These are phyloP conservation scores for Parnassius glacialis DNA, from an alignment of 2,888 invertebrate species.

Conservation along the genomic window DNA sequence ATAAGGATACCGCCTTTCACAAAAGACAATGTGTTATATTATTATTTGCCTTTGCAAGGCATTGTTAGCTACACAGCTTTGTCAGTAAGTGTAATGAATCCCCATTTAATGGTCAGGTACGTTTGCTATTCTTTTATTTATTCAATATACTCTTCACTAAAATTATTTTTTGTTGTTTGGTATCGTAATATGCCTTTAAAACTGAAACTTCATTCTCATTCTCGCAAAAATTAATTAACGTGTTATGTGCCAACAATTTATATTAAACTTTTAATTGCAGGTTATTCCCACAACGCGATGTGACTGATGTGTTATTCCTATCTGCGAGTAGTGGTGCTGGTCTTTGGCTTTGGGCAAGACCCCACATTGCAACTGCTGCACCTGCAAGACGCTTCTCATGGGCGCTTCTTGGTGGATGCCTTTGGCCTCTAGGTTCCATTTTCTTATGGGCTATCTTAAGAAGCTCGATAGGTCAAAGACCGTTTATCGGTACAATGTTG, in stretches of 20 bases:
- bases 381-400: slow-evolving; percentile 83
- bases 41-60: slow-evolving; percentile 89
- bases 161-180: too few relatives aligned
- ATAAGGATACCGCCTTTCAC: slow-evolving; percentile 84
- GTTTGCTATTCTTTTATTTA: neutral
- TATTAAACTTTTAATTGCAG: slow-evolving; percentile 65
- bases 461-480: slow-evolving; percentile 87
- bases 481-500: slow-evolving; percentile 83
- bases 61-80: slow-evolving; percentile 88
- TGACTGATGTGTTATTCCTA: slow-evolving; percentile 90
- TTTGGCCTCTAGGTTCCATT: slow-evolving; percentile 95
- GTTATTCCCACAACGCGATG: slow-evolving; percentile 86
- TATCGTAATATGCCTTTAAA: too few relatives aligned
- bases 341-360: slow-evolving; percentile 90
- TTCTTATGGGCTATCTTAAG: slow-evolving; percentile 93
- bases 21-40: slow-evolving; percentile 85
- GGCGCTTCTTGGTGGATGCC: slow-evolving; percentile 88
- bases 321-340: slow-evolving; percentile 91
- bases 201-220: too few relatives aligned
- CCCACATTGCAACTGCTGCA: slow-evolving; percentile 85
- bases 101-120: slow-evolving; percentile 86
- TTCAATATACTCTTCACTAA: too few relatives aligned
- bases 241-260: too few relatives aligned
- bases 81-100: slow-evolving; percentile 92
- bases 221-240: too few relatives aligned